Conservation (phyloP, 1,140 invertebrate species). For the Rhyzopertha dominica region DNA sequence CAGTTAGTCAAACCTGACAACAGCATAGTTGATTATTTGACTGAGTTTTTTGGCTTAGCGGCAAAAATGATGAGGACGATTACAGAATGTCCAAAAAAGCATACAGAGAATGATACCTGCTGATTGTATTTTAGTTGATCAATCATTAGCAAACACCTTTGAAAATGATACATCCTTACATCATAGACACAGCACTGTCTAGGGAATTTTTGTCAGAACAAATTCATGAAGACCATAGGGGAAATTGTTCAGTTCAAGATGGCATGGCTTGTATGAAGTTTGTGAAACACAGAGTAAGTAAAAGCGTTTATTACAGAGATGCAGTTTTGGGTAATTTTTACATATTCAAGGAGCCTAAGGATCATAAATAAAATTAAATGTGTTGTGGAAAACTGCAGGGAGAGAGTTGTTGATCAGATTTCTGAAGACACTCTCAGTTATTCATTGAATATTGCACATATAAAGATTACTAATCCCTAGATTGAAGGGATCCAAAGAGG, state of each 20-base stretch:
- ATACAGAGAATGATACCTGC: slow-evolving; percentile 68
- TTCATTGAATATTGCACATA: slow-evolving; percentile 47
- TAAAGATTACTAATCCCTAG: slow-evolving; percentile 59
- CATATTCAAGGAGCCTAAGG: slow-evolving; percentile 40
- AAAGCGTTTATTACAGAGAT: slow-evolving; percentile 68
- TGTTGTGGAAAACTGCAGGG: slow-evolving; percentile 21
- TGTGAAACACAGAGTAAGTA: slow-evolving; percentile 75
- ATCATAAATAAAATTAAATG: slow-evolving; percentile 42
- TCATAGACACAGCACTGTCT: slow-evolving; percentile 83
- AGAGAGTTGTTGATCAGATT: slow-evolving; percentile 26
- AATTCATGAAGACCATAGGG: slow-evolving; percentile 68
- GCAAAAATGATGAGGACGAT: slow-evolving; percentile 59
- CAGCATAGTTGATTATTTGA: slow-evolving; percentile 82
- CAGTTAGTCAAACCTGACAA: slow-evolving; percentile 80
- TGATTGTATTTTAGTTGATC: slow-evolving; percentile 89
- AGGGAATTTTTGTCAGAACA: slow-evolving; percentile 68
- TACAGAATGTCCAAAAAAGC: slow-evolving; percentile 68
- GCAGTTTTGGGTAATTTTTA: slow-evolving; percentile 55
- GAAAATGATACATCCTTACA: slow-evolving; percentile 91
- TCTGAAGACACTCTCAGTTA: no score
- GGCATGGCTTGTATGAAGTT: slow-evolving; percentile 79
- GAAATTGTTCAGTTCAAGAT: slow-evolving; percentile 89
- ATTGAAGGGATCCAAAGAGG: slow-evolving; percentile 47
- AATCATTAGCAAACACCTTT: slow-evolving; percentile 87
- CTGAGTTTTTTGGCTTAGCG: slow-evolving; percentile 74